Evolutionary conservation across 2,888 invertebrate species (phyloP).

Genomic region (Osedax frankpressi): DNA sequence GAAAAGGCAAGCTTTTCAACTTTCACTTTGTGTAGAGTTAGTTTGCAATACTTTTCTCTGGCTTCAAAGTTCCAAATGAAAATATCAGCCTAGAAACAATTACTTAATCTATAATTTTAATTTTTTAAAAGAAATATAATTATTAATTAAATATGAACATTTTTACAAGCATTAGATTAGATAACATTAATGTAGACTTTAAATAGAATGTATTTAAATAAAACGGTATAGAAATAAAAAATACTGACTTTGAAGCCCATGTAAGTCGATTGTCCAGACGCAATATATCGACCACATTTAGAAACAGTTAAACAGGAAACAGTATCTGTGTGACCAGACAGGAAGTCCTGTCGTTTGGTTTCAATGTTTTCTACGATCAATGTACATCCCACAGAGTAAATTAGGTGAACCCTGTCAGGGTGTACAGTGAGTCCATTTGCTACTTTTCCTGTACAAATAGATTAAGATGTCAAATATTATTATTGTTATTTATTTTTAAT

Average conservation of each 20-base stretch:
- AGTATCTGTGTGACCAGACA: conserved; percentile 46
- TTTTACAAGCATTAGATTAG: no score
- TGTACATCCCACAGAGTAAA: conserved; percentile 46
- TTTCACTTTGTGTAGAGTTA: conserved; percentile 75
- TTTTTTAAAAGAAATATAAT: no score
- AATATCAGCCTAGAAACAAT: conserved; percentile 60
- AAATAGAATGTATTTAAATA: no score
- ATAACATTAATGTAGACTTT: no score
- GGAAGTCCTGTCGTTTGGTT: conserved; percentile 35
- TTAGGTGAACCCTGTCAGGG: conserved; percentile 42
- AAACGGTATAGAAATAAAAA: background rate
- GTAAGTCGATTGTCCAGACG: conserved; percentile 78
- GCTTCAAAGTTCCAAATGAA: conserved; percentile 73
- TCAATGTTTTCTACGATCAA: conserved; percentile 44
- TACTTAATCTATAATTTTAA: no score
- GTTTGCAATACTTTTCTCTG: conserved; percentile 54
- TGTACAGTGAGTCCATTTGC: conserved; percentile 42
- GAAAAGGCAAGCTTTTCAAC: conserved; percentile 75
- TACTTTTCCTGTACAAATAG: conserved; percentile 26
- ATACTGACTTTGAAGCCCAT: conserved; percentile 75
- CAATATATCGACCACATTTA: conserved; percentile 61
- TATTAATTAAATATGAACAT: no score
- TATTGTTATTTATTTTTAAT: no score
- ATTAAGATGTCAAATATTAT: no score
- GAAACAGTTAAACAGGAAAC: conserved; percentile 52